Evolutionary conservation across 2,113 vertebrate genomes (phyloP).

Genomic region (Cyanoderma ruficeps): DNA sequence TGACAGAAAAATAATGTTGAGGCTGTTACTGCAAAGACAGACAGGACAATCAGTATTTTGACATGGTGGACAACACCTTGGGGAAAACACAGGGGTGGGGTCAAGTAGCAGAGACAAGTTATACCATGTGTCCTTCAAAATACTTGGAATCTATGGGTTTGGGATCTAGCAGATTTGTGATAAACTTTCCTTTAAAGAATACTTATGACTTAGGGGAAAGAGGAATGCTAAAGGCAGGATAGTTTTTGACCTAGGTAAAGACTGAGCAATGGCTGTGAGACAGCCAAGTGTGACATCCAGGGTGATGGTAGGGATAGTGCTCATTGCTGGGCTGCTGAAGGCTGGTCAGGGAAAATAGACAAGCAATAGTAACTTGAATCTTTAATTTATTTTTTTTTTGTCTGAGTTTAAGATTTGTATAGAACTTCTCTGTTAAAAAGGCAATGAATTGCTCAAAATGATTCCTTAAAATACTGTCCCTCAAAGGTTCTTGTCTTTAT

Average conservation of each 20-base stretch:
- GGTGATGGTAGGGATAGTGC: not conserved
- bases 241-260: not conserved
- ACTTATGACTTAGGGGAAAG: not conserved
- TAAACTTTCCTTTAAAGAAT: conserved; percentile 29
- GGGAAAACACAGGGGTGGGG: not conserved
- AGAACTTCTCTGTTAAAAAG: not conserved
- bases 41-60: not conserved
- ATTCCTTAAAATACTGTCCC: not conserved
- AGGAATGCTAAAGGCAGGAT: not conserved
- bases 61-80: not conserved
- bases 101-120: not conserved
- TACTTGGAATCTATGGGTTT: not conserved
- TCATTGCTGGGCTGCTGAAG: not conserved
- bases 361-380: not conserved
- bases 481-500: not conserved
- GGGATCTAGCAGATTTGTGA: not conserved
- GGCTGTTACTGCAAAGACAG: not conserved
- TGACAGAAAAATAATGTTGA: not conserved
- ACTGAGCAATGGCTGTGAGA: not conserved
- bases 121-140: not conserved
- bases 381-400: not conserved
- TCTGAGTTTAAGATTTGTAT: not conserved
- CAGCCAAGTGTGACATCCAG: not conserved
- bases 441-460: not conserved
- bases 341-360: not conserved